These are phyloP conservation scores for Cotesia vestalis DNA, from an alignment of 1,140 invertebrate genomes.

Conservation along the genomic window DNA sequence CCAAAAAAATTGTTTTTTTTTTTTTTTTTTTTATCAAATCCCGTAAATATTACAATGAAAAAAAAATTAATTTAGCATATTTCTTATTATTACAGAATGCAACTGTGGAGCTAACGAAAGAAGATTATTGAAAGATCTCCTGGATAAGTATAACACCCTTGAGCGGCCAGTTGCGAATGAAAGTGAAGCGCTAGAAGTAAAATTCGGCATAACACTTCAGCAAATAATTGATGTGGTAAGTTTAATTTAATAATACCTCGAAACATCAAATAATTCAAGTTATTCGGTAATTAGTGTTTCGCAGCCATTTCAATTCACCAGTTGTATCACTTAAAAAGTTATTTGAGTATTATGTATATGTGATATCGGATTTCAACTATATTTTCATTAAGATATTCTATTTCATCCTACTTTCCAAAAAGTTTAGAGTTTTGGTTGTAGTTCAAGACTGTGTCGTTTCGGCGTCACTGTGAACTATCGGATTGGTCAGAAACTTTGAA, in stretches of 20 bases:
- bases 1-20: no score
- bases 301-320: no score
- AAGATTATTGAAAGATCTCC: constrained; percentile 84
- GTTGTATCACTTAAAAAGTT: background rate
- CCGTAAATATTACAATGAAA: no score
- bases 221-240: constrained; percentile 99
- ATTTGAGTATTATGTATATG: background rate
- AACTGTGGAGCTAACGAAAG: constrained; percentile 89
- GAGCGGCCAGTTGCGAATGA: constrained; percentile 96
- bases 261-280: background rate
- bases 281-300: background rate
- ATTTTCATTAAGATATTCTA: constrained; percentile 8
- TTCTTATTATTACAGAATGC: constrained; percentile 71
- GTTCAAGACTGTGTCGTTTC: constrained; percentile 10
- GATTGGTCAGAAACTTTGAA: constrained; percentile 16
- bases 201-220: constrained; percentile 94
- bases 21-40: no score
- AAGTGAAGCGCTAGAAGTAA: constrained; percentile 90
- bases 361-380: background rate
- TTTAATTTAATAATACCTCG: constrained; percentile 33
- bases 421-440: background rate
- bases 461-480: constrained; percentile 21
- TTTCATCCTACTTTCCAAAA: background rate
- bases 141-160: constrained; percentile 93
- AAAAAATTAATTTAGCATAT: background rate